Percentiles rank a stretch among this genome's conserved stretches.
phyloP scores from a whole-genome alignment of 1,140 invertebrate genomes.

The Diabrotica virgifera region DNA sequence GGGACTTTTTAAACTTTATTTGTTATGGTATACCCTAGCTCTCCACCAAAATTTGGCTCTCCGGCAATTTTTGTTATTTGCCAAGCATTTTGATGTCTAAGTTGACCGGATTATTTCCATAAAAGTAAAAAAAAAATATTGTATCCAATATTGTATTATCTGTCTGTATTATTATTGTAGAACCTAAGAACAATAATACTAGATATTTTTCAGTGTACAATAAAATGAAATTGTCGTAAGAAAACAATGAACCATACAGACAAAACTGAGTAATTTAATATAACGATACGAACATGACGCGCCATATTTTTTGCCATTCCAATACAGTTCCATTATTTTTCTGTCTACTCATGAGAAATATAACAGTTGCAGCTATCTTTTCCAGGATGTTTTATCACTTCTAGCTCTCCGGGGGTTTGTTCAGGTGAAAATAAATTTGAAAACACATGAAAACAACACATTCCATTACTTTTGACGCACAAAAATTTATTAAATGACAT shows the following conservation, averaged over 20 bases:
- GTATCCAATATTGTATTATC: too few species aligned
- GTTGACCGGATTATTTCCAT: too few species aligned
- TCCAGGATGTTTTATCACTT: background rate
- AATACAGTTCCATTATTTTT: constrained; percentile 3
- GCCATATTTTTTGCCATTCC: constrained; percentile 1
- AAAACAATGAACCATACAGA: background rate
- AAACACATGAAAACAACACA: constrained; percentile 1
- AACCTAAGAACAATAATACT: too few species aligned
- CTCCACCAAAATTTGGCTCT: too few species aligned
- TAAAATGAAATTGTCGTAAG: too few species aligned
- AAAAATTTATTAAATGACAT: constrained; percentile 3
- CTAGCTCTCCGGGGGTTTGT: background rate
- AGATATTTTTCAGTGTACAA: too few species aligned
- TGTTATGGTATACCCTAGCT: too few species aligned
- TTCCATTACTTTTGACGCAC: background rate
- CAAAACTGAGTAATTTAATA: background rate
- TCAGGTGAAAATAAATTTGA: background rate
- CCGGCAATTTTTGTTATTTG: too few species aligned
- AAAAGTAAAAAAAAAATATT: too few species aligned
- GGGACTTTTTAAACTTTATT: too few species aligned
- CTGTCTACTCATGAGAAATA: background rate
- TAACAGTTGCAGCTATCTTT: background rate
- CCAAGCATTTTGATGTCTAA: too few species aligned
- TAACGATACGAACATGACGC: background rate
- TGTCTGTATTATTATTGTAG: too few species aligned